phyloP scores from a whole-genome alignment of 2,797 vertebrate genomes.

The Squalus acanthias region DNA sequence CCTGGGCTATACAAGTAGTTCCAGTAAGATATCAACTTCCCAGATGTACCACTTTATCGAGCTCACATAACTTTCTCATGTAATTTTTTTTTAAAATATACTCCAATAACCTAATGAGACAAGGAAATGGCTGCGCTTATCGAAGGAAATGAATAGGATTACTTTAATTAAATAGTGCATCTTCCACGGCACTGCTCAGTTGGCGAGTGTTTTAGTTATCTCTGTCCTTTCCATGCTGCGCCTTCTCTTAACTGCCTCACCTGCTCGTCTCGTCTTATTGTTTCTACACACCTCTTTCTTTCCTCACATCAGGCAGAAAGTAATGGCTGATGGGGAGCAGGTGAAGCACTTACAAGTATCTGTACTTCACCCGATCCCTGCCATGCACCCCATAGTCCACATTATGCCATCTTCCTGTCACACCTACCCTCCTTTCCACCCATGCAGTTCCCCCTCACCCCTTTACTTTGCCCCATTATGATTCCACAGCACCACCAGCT shows the following conservation, averaged over 20 bases:
- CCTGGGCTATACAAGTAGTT: not conserved
- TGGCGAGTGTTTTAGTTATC: not conserved
- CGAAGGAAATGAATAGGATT: not conserved
- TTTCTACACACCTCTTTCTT: not conserved
- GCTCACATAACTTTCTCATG: not conserved
- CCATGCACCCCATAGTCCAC: not conserved
- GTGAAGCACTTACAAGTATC: not conserved
- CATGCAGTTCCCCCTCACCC: not conserved
- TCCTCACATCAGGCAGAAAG: not conserved
- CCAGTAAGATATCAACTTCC: not conserved
- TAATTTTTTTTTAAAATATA: not conserved
- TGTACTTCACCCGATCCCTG: not conserved
- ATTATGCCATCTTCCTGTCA: not conserved
- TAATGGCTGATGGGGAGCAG: not conserved
- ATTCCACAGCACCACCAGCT: not conserved
- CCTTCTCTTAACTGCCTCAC: not conserved
- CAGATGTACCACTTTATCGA: not conserved
- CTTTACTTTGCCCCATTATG: not conserved
- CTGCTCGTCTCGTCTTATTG: not conserved
- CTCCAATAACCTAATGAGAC: not conserved
- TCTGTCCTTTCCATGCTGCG: not conserved
- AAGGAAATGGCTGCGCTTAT: not conserved
- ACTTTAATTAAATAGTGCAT: not conserved
- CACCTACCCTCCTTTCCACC: not conserved
- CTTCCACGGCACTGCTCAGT: not conserved